phyloP scores from a whole-genome alignment of 2,888 invertebrate species.

The Maniola hyperantus region DNA sequence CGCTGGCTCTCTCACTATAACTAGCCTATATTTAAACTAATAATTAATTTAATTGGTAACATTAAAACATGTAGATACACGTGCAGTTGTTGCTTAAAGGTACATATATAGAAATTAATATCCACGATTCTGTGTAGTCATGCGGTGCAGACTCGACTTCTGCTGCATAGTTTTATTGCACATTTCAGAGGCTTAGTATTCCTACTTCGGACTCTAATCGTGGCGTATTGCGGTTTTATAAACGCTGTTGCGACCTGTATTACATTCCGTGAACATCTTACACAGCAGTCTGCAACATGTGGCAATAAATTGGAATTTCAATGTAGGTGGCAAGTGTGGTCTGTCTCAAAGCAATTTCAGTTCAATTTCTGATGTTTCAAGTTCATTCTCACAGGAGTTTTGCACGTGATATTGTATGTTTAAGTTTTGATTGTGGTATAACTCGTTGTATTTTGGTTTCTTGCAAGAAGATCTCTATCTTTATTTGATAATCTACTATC shows the following conservation, averaged over 20 bases:
- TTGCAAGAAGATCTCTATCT: background rate
- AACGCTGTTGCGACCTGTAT: constrained; percentile 65
- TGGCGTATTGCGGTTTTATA: constrained; percentile 70
- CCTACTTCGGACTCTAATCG: constrained; percentile 63
- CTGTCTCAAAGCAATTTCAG: constrained; percentile 27
- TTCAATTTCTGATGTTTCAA: background rate
- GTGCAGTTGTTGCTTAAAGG: background rate
- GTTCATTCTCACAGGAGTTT: background rate
- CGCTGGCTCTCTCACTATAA: no score
- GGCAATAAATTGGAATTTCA: constrained; percentile 42
- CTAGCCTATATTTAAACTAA: no score
- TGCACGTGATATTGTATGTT: background rate
- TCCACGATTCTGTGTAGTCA: constrained; percentile 36
- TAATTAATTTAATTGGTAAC: background rate
- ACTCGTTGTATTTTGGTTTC: background rate
- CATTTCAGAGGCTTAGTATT: constrained; percentile 64
- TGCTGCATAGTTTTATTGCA: constrained; percentile 60
- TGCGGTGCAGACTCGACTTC: constrained; percentile 39
- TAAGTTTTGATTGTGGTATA: background rate
- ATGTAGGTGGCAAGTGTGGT: constrained; percentile 23
- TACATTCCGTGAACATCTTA: constrained; percentile 59
- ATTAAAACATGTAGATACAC: constrained; percentile 40
- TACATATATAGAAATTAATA: constrained; percentile 47
- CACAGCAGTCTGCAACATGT: constrained; percentile 48
- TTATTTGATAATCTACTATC: no score